Conservation (phyloP, 35 echinoderm and acorn worm species). For the Ophiothrix spiculata region DNA sequence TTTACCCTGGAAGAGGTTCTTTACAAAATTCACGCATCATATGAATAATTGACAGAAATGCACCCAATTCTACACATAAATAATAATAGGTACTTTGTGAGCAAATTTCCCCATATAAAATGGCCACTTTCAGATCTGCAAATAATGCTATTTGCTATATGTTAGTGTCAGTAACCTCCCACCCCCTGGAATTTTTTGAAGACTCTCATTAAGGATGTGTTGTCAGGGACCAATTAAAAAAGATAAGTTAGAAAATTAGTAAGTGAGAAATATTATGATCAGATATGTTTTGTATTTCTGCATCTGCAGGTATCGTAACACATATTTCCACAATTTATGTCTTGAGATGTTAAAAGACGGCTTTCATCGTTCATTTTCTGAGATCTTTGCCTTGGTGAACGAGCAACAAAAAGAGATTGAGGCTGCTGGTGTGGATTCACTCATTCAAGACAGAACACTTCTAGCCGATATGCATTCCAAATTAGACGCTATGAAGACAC, state of each 20-base stretch:
- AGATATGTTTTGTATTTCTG: background rate
- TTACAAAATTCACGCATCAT: no score
- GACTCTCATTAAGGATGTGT: background rate
- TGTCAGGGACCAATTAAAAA: background rate
- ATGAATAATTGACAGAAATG: no score
- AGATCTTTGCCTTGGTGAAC: constrained; percentile 83
- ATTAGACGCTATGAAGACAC: constrained; percentile 73
- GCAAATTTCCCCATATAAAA: no score
- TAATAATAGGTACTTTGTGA: no score
- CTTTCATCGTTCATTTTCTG: constrained; percentile 92
- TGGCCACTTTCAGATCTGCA: background rate
- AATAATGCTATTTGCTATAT: background rate
- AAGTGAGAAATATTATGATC: background rate
- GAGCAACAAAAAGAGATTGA: constrained; percentile 68
- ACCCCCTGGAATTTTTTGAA: background rate
- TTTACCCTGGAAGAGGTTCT: no score
- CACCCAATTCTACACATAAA: no score
- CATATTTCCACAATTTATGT: constrained; percentile 88
- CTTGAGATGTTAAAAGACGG: constrained; percentile 92
- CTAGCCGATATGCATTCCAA: constrained; percentile 87
- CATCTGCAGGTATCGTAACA: constrained; percentile 76
- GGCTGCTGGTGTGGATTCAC: constrained; percentile 68
- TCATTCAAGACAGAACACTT: constrained; percentile 60
- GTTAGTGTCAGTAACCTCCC: background rate
- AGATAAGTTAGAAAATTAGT: background rate